These are phyloP conservation scores for Phaethon lepturus DNA, from an alignment of 2,113 vertebrate genomes.

Conservation along the genomic window DNA sequence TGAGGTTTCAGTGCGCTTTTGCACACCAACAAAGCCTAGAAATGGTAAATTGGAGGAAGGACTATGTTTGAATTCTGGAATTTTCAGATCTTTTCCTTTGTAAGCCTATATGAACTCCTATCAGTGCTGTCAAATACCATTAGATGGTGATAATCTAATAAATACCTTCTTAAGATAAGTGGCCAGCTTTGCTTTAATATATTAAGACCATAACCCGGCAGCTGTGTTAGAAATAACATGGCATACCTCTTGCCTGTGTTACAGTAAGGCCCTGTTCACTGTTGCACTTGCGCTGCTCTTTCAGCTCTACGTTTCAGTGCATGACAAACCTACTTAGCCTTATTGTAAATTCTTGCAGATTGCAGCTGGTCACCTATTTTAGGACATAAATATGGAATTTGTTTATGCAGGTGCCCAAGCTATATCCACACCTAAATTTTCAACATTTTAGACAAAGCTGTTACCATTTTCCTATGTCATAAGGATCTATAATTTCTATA, in stretches of 20 bases:
- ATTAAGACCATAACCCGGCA: constrained; percentile 22
- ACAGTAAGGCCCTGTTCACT: not conserved
- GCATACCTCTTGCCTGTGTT: constrained; percentile 21
- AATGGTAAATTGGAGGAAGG: constrained; percentile 52
- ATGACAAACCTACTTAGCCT: constrained; percentile 54
- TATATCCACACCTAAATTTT: not conserved
- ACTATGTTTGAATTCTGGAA: constrained; percentile 59
- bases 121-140: constrained; percentile 64
- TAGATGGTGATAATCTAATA: constrained; percentile 51
- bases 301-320: not conserved
- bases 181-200: constrained; percentile 65
- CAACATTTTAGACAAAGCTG: not conserved
- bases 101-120: constrained; percentile 39
- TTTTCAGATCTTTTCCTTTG: constrained; percentile 61
- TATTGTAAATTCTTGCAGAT: constrained; percentile 23
- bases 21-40: constrained; percentile 42
- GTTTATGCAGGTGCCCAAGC: not conserved
- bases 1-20: constrained; percentile 67
- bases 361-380: constrained; percentile 42
- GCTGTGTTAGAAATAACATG: constrained; percentile 24
- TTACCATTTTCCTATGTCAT: not conserved
- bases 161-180: constrained; percentile 71
- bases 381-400: not conserved
- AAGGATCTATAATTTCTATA: constrained; percentile 8
- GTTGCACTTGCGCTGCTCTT: not conserved